Evolutionary conservation across 2,113 vertebrate species (phyloP), one percentile per base, ranked within the genome.

Genomic region (Eubucco bourcierii): DNA sequence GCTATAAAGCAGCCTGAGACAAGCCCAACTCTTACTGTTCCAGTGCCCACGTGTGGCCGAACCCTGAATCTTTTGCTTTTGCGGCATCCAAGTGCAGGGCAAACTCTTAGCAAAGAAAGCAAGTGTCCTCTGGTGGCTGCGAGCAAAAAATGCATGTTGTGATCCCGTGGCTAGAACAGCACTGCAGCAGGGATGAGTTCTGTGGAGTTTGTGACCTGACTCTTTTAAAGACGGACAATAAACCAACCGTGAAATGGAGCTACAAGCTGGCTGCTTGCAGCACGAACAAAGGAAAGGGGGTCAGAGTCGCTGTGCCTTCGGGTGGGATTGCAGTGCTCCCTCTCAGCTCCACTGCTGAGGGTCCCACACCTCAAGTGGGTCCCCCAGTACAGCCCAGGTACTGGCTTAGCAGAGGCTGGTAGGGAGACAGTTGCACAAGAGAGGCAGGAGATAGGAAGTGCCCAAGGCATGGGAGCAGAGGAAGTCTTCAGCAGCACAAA

Each of bases 81-180:
- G 13, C 46, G 29, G 78, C 34, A 7, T 58, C 23, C 34, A 41
- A 25, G 46, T 0, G 39, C 63, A 44, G 10, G 14, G 13, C 41
- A 15, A 65, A 60, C n/a, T 65, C 74, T 24, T 60, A 91, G 52
- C 65, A 16, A 74, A 90, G 96, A 60, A 64, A 83, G 24, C 91
- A 50, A 41, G 94, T 15, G 91, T 95, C 94, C 93, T 90, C 97
- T 97, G 37, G 95, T 95, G 97, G 93, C 75, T 47, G 12, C 18
- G 58, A 14, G 13, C 60, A 63, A 61, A 94, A 94, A 80, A 29
- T 64, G 78, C 93, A 53, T 28, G 67, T 61, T 56, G 44, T 18
- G 59, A 8, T 63, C n/a, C 39, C 56, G 46, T 44, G 63, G 44
- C 31, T 39, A 19, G 66, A n/a, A 70, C 28, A 23, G 59, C 25